Evolutionary conservation across 1,140 invertebrate species (phyloP).

Genomic region (Plectrocnemia conspersa): DNA sequence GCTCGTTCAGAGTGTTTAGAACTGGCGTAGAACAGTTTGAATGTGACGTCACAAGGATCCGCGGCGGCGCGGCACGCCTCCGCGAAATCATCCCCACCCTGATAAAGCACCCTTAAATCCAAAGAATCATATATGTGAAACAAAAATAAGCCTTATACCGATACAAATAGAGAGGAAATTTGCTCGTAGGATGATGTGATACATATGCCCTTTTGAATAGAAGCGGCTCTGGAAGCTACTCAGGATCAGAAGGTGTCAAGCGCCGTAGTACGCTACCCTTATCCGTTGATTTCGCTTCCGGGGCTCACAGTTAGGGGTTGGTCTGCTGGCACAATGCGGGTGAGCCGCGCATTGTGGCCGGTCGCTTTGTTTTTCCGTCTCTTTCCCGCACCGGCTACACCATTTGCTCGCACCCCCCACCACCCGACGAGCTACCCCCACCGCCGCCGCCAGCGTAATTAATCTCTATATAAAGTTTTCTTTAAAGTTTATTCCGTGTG

Average conservation of each 20-base stretch:
- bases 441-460: conserved; percentile 28
- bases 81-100: conserved; percentile 41
- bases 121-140: no score
- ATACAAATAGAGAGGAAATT: no score
- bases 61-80: conserved; percentile 32
- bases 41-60: conserved; percentile 21
- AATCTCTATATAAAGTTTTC: conserved; percentile 33
- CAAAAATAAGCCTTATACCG: no score
- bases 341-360: conserved; percentile 30
- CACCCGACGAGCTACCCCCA: conserved; percentile 25
- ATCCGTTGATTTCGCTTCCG: no score
- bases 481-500: conserved; percentile 13
- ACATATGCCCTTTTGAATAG: conserved; percentile 10
- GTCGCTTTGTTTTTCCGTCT: conserved; percentile 29
- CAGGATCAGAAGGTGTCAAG: conserved; percentile 17
- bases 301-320: conserved; percentile 8
- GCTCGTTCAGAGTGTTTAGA: conserved; percentile 9
- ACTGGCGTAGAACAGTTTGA: conserved; percentile 14
- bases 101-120: no score
- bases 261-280: no score
- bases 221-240: neutral
- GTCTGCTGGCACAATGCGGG: conserved; percentile 23
- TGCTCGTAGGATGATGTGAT: no score
- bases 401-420: conserved; percentile 20
- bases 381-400: conserved; percentile 29